Evolutionary conservation across 2,888 invertebrate species (phyloP), one percentile per base, ranked within the genome.

Genomic region (Agrochola lota): DNA sequence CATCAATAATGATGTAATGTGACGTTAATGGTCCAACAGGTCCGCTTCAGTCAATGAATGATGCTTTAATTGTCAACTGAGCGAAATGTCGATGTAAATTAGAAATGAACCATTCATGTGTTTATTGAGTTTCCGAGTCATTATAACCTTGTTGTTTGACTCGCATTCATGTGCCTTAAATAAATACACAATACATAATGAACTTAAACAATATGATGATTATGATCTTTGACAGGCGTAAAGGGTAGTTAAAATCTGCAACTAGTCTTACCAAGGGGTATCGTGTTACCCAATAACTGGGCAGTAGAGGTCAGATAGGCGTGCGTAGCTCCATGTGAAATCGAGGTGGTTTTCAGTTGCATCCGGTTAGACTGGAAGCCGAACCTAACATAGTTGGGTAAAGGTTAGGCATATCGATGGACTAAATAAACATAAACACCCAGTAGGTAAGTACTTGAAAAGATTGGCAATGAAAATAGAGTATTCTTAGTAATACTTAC

Each of bases 21-120:
- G 23, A 15, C 69, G 43, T 60, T 43, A 60, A 64, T 70, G 71
- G 72, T 52, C 57, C 43, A 76, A 62, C 81, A 71, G 43, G 57
- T 62, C 23, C 46, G 43, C 69, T 72, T 52, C 81, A 63, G 66
- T 62, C 67, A 67, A n/a, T 84, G 75, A 85, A 85, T 84, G 85
- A 72, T 55, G 84, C 57, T 76, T 76, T 84, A 80, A 86, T 86
- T 86, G 66, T 75, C 62, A 71, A 70, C 75, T 43, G 59, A n/a
- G 12, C 63, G 72, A 84, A 84, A 81, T 78, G 62, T 76, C 77
- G 73, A 57, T 62, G 74, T 75, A 84, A 90, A 89, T 86, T 88
- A 85, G 84, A 84, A 89, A 84, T 80, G 82, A 85, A 81, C 71
- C 73, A 88, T 89, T 89, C 87, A 88, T 75, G 74, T 49, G 80